Evolutionary conservation across 2,888 invertebrate genomes (phyloP), one percentile per base, ranked within the genome.

Genomic region (Orthosia cruda): DNA sequence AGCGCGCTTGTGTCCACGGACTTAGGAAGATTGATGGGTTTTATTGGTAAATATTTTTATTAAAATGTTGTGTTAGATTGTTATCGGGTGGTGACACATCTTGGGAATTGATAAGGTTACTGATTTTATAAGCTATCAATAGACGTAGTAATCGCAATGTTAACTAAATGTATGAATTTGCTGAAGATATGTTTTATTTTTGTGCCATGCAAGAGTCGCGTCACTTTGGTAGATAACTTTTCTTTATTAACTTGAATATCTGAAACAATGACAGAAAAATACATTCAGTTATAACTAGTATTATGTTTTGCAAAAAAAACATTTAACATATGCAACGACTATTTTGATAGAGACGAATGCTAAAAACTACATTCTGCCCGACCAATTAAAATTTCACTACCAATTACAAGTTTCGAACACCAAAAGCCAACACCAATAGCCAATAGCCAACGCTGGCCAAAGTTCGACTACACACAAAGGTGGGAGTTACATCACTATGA

Each of bases 1-100:
- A 89, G 88, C 87, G 87, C 83, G 88, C 80, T 82, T 85, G 82
- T 90, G 91, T 91, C 89, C 85, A 77, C 83, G 79, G 86, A 82
- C 87, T 90, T 86, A 89, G 66, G 64, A 83, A 81, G 89, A 89
- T 88, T 91, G 89, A 90, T 91, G 84, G 85, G 59, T 55, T 59
- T 76, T 83, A 75, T 83, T 82, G 83, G 66, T 67, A 75, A 82
- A 82, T 76, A 80, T 82, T 75, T 81, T 83, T 62, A 62, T 69
- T 78, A 54, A 74, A 80, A 80, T 78, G 18, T 52, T 26, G 61
- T 52, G 26, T 62, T 50, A 57, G 13, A 47, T 23, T 47, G 13
- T 57, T 65, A 7, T 26, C 7, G 20, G 20, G 18, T 66, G n/a
- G 32, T 80, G 40, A 61, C 26, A 81, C 26, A 59, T 68, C 20